phyloP scores from a whole-genome alignment of 2,888 invertebrate genomes.

The Drosophila meridionalis region DNA sequence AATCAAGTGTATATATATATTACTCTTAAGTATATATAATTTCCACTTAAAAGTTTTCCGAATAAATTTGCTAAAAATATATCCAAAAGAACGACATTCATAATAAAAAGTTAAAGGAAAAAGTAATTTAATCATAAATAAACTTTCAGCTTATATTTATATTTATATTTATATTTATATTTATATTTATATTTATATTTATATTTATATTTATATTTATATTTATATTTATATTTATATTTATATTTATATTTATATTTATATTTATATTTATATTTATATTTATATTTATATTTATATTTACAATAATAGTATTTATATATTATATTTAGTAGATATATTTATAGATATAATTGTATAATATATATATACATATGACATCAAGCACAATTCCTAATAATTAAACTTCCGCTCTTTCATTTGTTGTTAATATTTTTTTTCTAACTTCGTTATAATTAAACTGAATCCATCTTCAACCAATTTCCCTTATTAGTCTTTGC shows the following conservation, averaged over 20 bases:
- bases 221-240: too few species aligned
- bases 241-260: too few species aligned
- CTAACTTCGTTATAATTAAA: not conserved
- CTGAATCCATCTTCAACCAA: not conserved
- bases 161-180: too few species aligned
- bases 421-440: not conserved
- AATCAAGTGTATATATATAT: too few species aligned
- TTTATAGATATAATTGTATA: not conserved
- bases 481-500: not conserved
- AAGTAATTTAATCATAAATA: too few species aligned
- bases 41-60: not conserved
- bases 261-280: too few species aligned
- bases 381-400: not conserved
- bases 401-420: too few species aligned
- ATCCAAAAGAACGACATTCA: not conserved
- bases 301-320: not conserved
- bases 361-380: not conserved
- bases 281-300: too few species aligned
- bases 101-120: not conserved
- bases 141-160: too few species aligned
- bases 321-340: not conserved
- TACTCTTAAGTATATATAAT: too few species aligned
- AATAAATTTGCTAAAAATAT: not conserved
- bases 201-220: too few species aligned
- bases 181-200: too few species aligned